Evolutionary conservation across 2,888 invertebrate species (phyloP).

Genomic region (Pollenia angustigena): DNA sequence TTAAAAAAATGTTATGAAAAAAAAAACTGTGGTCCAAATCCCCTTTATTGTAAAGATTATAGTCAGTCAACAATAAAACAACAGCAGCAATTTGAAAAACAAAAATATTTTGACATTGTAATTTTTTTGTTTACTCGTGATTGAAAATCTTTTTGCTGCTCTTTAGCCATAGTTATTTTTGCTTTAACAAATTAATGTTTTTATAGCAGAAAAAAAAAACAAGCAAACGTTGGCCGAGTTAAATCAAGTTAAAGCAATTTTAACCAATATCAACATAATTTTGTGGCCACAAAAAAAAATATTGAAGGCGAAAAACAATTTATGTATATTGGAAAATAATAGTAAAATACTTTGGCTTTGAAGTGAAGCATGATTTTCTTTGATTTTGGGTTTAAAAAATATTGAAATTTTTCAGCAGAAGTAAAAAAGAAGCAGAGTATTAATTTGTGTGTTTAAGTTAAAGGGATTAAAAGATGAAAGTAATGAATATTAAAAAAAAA

Average conservation of each 20-base stretch:
- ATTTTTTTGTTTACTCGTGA: conserved; percentile 61
- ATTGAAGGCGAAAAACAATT: background rate
- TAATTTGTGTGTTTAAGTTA: background rate
- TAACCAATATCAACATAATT: conserved; percentile 56
- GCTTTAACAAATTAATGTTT: conserved; percentile 11
- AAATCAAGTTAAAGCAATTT: conserved; percentile 45
- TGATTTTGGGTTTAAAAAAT: conserved; percentile 4
- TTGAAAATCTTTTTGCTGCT: conserved; percentile 26
- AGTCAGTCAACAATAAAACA: conserved; percentile 69
- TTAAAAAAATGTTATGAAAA: background rate
- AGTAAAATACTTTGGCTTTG: conserved; percentile 5
- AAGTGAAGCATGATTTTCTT: background rate
- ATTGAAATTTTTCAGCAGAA: background rate
- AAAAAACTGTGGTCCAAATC: conserved; percentile 57
- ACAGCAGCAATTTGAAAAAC: conserved; percentile 12
- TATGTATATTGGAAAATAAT: conserved; percentile 6
- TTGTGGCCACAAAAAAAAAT: conserved; percentile 49
- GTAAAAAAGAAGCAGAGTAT: no score
- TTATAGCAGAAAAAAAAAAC: background rate
- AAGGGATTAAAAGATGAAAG: background rate
- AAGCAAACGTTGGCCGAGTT: background rate
- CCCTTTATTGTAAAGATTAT: conserved; percentile 70
- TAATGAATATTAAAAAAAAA: background rate
- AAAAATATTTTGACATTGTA: conserved; percentile 64
- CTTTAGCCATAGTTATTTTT: background rate